Conservation (phyloP, 2,113 vertebrate species). For the Panthera tigris region DNA sequence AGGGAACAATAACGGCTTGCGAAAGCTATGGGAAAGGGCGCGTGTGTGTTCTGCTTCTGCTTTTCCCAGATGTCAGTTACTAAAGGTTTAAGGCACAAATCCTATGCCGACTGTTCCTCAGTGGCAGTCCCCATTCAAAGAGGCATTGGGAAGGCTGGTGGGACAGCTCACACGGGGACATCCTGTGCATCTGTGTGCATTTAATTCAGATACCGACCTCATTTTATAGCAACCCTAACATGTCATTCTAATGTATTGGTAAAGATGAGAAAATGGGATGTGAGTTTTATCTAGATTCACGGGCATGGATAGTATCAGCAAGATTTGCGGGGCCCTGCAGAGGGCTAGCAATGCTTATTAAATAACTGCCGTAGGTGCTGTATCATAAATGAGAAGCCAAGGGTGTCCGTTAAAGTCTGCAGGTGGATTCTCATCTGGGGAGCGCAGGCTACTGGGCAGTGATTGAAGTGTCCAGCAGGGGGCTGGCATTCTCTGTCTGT, state of each 20-base stretch:
- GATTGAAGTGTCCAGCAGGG: conserved; percentile 83
- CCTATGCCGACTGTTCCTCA: neutral
- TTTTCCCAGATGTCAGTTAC: conserved; percentile 1
- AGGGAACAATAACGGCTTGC: neutral
- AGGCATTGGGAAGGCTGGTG: neutral
- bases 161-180: neutral
- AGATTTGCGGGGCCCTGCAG: neutral
- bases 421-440: neutral
- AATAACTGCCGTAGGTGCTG: neutral
- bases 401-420: neutral
- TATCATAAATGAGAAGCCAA: neutral
- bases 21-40: neutral
- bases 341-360: neutral
- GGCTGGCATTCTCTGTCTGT: conserved; percentile 83
- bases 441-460: conserved; percentile 62
- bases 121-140: neutral
- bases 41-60: neutral
- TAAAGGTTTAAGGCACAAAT: neutral
- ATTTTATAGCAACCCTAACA: neutral
- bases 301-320: neutral
- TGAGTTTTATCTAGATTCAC: neutral
- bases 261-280: neutral
- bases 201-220: neutral
- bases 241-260: neutral
- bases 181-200: neutral